Percentiles rank a stretch among this genome's conserved stretches.
Evolutionary conservation across 2,888 invertebrate species (phyloP).

Genomic region (Platerodrilus igneus): DNA sequence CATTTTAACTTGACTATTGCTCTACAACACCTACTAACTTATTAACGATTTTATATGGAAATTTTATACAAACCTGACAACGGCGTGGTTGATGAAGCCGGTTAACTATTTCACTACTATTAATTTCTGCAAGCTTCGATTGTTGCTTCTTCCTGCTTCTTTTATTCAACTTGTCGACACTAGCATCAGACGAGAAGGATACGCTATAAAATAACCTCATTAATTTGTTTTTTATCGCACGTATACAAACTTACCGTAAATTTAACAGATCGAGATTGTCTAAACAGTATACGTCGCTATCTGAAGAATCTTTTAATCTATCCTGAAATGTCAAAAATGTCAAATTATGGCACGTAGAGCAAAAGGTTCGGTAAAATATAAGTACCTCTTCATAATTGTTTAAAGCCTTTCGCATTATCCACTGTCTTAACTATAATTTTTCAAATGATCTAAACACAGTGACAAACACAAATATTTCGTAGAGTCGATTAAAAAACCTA

Average conservation of each 20-base stretch:
- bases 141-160: constrained; percentile 6
- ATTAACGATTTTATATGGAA: no score
- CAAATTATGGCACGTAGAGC: constrained; percentile 7
- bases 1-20: no score
- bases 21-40: no score
- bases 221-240: no score
- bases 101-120: constrained; percentile 8
- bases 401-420: constrained; percentile 42
- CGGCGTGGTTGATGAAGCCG: constrained; percentile 9
- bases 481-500: constrained; percentile 23
- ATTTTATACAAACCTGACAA: constrained; percentile 15
- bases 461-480: constrained; percentile 20
- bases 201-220: constrained; percentile 11
- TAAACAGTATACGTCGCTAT: constrained; percentile 38
- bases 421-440: constrained; percentile 33
- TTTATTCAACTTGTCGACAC: constrained; percentile 1
- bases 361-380: constrained; percentile 5
- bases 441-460: constrained; percentile 22
- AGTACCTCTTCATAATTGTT: constrained; percentile 34
- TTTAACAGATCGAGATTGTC: constrained; percentile 43
- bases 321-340: constrained; percentile 36
- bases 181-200: constrained; percentile 19
- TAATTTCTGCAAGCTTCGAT: constrained; percentile 7
- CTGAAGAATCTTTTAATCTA: constrained; percentile 33
- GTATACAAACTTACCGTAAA: constrained; percentile 42